Evolutionary conservation across 2,797 vertebrate genomes (phyloP), one percentile per base, ranked within the genome.

Genomic region (Neosilurus mollespiculum): DNA sequence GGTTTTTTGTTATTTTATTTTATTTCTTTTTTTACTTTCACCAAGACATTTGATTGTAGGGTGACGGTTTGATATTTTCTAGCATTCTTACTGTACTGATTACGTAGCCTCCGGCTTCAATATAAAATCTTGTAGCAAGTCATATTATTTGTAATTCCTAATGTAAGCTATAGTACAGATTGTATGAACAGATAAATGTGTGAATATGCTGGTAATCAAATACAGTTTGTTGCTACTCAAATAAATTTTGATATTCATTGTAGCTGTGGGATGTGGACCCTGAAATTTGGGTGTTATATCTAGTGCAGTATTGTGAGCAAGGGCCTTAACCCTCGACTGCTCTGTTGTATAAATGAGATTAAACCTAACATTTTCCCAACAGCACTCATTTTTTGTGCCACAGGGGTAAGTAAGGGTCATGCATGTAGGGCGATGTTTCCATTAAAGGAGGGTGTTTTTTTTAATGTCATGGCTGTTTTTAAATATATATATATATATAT

Each of bases 101-200:
- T 78, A 59, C 75, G 81, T 79, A 70, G 30, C 76, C 80, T 79
- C 59, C 64, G 73, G 66, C 73, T 81, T 83, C 66, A 83, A 22
- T 84, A 61, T 81, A 81, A 87, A 78, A 86, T 67, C 58, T 56
- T 58, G 70, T 87, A 82, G 83, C 82, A 65, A 80, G 72, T 73
- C 54, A 62, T 56, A 49, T 77, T 73, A 70, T 84, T 77, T 87
- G 77, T 80, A 83, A 58, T 59, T 34, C 81, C 66, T 78, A 76
- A 76, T 56, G 81, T 79, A 88, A 62, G 83, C 81, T 85, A 83
- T 88, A 86, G 43, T 73, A 62, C 18, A 73, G 78, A 85, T 5
- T 85, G 78, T 78, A 53, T 9, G 12, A 82, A 78, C 30, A 49
- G n/a, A 2, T 85, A 64, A n/a, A 56, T 53, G 66, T 71, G 78